Percentiles rank a stretch among this genome's conserved stretches.
Conservation (phyloP, 2,888 invertebrate species). For the Athalia cordata region DNA sequence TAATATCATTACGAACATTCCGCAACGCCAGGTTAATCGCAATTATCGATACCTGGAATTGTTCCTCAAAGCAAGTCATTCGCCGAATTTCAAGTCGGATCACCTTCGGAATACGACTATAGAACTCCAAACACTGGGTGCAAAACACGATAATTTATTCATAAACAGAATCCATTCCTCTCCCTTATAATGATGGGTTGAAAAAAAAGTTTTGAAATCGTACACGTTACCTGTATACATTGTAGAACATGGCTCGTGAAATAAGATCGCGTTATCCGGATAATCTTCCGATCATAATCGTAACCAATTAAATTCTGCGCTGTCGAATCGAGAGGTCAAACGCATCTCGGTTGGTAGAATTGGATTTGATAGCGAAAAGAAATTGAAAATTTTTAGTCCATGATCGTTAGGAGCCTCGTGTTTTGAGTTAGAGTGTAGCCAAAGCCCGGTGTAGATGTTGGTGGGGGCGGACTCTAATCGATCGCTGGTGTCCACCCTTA, state of each 20-base stretch:
- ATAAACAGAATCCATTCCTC: not conserved
- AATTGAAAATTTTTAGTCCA: slow-evolving; percentile 51
- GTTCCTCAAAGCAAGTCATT: too few relatives aligned
- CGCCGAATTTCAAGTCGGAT: too few relatives aligned
- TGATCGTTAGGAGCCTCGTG: slow-evolving; percentile 63
- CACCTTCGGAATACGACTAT: not conserved
- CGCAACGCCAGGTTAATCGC: too few relatives aligned
- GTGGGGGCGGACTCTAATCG: slow-evolving; percentile 71
- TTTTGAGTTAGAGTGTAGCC: slow-evolving; percentile 65
- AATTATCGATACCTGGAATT: too few relatives aligned
- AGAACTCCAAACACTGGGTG: not conserved
- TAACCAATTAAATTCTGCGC: not conserved
- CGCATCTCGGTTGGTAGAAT: not conserved
- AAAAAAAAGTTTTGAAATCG: too few relatives aligned
- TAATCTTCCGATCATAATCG: not conserved
- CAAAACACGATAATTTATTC: slow-evolving; percentile 1
- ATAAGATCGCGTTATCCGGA: not conserved
- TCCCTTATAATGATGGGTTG: too few relatives aligned
- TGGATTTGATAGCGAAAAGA: not conserved
- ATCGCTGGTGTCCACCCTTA: slow-evolving; percentile 74
- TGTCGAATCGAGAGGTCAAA: not conserved
- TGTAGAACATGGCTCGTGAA: too few relatives aligned
- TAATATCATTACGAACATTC: too few relatives aligned
- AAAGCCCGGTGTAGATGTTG: slow-evolving; percentile 55
- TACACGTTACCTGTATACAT: too few relatives aligned